A percentile compares a stretch with the other conserved stretches of the same genome.
phyloP scores from a whole-genome alignment of 2,113 vertebrate species.

The Vulpes ferrilata region DNA sequence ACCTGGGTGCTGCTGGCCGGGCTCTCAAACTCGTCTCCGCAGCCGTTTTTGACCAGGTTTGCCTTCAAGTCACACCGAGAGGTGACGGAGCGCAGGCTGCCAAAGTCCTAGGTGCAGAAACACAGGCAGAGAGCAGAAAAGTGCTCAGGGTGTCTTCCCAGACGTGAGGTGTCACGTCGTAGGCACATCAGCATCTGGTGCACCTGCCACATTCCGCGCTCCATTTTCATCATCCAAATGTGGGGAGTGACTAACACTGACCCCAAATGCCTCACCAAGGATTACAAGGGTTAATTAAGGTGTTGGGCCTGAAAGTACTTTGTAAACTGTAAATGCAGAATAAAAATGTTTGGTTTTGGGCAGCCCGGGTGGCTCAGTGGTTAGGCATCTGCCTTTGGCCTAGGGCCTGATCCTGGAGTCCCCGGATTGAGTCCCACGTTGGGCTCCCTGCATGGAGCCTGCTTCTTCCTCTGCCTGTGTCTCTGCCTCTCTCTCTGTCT shows the following conservation, averaged over 20 bases:
- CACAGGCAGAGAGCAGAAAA: background rate
- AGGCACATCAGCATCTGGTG: background rate
- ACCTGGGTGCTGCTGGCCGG: conserved; percentile 89
- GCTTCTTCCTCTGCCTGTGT: no score
- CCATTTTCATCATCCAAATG: background rate
- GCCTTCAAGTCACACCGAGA: conserved; percentile 94
- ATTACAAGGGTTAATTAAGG: background rate
- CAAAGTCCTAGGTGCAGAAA: conserved; percentile 89
- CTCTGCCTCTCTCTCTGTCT: no score
- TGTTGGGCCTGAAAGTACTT: background rate
- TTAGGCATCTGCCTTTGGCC: no score
- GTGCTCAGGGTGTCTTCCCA: background rate
- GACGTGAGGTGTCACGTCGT: no score
- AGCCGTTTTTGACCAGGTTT: conserved; percentile 92
- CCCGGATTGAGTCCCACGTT: no score
- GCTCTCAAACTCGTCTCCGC: conserved; percentile 88
- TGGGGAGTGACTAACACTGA: background rate
- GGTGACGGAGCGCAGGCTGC: conserved; percentile 88
- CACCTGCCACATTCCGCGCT: background rate
- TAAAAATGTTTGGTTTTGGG: background rate
- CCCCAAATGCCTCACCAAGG: background rate
- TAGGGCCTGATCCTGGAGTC: no score
- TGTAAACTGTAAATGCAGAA: background rate
- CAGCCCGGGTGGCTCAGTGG: no score
- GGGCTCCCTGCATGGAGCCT: no score